Percentiles rank a stretch among this genome's conserved stretches.
Evolutionary conservation across 2,113 vertebrate species (phyloP).

Genomic region (Tricholaema leucomelas): DNA sequence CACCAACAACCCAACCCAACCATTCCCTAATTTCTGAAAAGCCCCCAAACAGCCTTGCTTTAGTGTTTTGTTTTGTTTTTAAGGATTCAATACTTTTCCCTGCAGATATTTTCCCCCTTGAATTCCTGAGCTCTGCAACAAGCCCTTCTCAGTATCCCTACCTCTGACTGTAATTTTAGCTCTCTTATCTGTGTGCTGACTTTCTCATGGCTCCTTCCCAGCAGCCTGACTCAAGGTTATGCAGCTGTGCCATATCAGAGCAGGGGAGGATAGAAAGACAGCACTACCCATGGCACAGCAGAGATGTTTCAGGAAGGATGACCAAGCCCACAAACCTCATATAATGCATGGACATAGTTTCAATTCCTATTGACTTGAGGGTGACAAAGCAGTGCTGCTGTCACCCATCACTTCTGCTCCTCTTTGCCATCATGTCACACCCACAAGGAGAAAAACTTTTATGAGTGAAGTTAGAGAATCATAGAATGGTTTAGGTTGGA

Average conservation of each 20-base stretch:
- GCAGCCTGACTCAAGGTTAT: not conserved
- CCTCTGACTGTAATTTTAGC: not conserved
- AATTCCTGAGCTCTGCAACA: not conserved
- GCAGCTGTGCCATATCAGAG: not conserved
- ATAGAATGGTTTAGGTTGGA: too few relatives aligned
- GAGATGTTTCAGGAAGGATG: not conserved
- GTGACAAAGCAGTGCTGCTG: not conserved
- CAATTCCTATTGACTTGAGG: not conserved
- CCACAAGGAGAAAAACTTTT: not conserved
- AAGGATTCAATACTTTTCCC: not conserved
- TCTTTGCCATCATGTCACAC: not conserved
- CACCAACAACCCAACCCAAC: rapidly evolving
- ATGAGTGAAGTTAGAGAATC: not conserved
- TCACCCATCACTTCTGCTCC: not conserved
- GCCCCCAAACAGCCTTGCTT: not conserved
- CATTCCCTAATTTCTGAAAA: not conserved
- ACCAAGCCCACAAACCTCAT: not conserved
- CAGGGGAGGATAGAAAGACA: not conserved
- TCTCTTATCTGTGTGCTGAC: not conserved
- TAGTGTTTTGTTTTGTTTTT: not conserved
- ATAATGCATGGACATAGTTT: not conserved
- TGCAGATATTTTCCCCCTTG: not conserved
- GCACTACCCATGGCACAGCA: not conserved
- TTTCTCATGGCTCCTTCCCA: not conserved
- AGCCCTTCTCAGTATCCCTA: not conserved